Base-by-base conservation (phyloP, 2,113 vertebrate species). In the Sinocyclocheilus anophthalmus region DNA sequence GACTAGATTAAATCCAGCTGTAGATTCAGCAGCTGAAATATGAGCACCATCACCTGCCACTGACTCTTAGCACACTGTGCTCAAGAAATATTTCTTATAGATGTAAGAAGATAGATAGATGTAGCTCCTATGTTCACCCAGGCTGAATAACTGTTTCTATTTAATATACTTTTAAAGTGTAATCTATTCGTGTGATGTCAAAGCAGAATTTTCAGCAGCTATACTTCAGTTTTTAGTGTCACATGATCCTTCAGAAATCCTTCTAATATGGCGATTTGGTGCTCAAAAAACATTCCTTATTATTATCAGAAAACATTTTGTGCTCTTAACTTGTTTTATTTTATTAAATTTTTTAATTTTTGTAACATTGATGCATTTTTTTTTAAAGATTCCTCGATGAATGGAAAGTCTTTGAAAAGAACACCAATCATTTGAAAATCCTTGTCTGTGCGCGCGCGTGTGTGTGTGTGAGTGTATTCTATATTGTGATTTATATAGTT, bases 41-140 rank as follows among this genome's bases (percentile, higher is more conserved):
- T 14, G 78, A 86, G 77, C 42, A 73, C 20, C 30, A 63, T 86
- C 67, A 63, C 50, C 67, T 63, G 69, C 78, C 67, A 22, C 67
- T 65, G 37, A 37, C 69, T 75, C 50, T 57, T 2, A 20, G 33
- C 30, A 30, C 12, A 73, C 37, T 72, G 85, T 67, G 20, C 26
- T 69, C 7, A 26, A 20, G n/a, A 77, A 55, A 10, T 3, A 55
- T 72, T 72, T 72, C 69, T 33, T 18, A 39, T 8, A 70, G 1
- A 30, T 24, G 12, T 1, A 70, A 33, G 30, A 14, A 55, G 7
- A 20, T 4, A 12, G 22, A 63, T 63, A 5, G 10, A 63, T 63
- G 24, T 63, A 12, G 10, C 12, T 63, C 9, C 1, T 24, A 24
- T 63, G n/a, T 5, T 63, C 4, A 63, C 20, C 7, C 20, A 59